Evolutionary conservation across 2,888 invertebrate species (phyloP).

Genomic region (Xanthostigma xanthostigma): DNA sequence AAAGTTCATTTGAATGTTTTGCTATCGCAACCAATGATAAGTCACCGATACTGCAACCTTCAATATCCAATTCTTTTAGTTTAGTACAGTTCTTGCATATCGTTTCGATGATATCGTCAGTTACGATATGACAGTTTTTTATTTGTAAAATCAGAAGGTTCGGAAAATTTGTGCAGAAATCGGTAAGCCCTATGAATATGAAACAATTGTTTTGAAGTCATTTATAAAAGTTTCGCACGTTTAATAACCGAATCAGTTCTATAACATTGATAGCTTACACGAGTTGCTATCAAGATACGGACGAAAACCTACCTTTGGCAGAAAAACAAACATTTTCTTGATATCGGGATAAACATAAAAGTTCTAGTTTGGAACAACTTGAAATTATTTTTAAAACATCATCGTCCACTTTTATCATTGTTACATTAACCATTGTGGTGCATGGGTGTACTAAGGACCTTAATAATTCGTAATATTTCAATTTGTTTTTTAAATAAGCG

Average conservation of each 20-base stretch:
- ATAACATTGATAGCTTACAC: not conserved
- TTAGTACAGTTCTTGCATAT: constrained; percentile 33
- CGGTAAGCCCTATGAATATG: constrained; percentile 19
- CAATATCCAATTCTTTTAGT: constrained; percentile 31
- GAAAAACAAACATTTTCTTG: no score
- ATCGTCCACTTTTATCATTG: constrained; percentile 20
- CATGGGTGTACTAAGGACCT: constrained; percentile 18
- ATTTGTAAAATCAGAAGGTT: constrained; percentile 19
- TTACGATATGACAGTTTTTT: constrained; percentile 26
- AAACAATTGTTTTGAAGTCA: not conserved
- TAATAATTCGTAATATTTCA: constrained; percentile 17
- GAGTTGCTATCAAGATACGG: no score
- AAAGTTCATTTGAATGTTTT: constrained; percentile 17
- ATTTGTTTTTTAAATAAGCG: constrained; percentile 16
- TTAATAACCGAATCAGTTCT: not conserved
- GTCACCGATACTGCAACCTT: constrained; percentile 26
- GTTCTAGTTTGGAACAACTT: constrained; percentile 18
- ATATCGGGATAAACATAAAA: constrained; percentile 18
- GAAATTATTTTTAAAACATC: constrained; percentile 20
- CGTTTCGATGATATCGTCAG: constrained; percentile 34
- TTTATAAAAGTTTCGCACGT: not conserved
- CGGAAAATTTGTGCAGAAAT: constrained; percentile 18
- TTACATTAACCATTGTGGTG: constrained; percentile 20
- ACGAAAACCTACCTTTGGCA: no score
- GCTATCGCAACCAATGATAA: constrained; percentile 18